Evolutionary conservation across 2,888 invertebrate species (phyloP).

Genomic region (Drosophila yooni): DNA sequence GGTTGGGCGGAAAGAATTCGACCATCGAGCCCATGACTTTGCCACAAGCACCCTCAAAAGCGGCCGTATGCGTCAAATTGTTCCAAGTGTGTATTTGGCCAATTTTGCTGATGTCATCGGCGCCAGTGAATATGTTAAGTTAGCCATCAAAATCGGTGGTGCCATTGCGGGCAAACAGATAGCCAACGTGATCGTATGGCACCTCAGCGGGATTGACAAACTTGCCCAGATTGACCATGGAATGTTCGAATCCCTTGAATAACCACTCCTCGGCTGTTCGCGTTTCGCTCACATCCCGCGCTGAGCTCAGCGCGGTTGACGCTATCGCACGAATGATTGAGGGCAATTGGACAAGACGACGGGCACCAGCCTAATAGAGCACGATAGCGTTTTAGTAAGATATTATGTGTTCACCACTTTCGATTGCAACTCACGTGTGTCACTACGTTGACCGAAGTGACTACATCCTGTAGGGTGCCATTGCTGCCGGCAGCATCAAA

Average conservation of each 20-base stretch:
- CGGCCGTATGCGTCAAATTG: too few species aligned
- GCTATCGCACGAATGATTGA: not conserved
- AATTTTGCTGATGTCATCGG: too few species aligned
- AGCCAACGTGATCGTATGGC: slow-evolving; percentile 91
- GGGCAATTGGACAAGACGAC: slow-evolving; percentile 13
- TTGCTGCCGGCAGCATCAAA: slow-evolving; percentile 89
- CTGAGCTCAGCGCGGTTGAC: not conserved
- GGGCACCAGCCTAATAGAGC: slow-evolving; percentile 81
- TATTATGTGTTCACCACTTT: not conserved
- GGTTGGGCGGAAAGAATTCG: too few species aligned
- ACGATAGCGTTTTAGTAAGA: too few species aligned
- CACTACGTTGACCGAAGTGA: slow-evolving; percentile 91
- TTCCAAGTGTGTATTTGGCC: too few species aligned
- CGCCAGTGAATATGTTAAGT: too few species aligned
- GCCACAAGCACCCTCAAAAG: too few species aligned
- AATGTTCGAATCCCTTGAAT: slow-evolving; percentile 92
- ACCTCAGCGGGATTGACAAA: slow-evolving; percentile 86
- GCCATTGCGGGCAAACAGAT: too few species aligned
- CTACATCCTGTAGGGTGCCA: slow-evolving; percentile 88
- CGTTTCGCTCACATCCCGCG: slow-evolving; percentile 86
- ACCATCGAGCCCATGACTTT: too few species aligned
- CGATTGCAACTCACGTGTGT: slow-evolving; percentile 88
- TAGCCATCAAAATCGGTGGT: too few species aligned
- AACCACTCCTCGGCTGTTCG: slow-evolving; percentile 89
- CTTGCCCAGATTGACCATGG: slow-evolving; percentile 88